phyloP scores from a whole-genome alignment of 2,888 invertebrate genomes.

The Rhingia campestris region DNA sequence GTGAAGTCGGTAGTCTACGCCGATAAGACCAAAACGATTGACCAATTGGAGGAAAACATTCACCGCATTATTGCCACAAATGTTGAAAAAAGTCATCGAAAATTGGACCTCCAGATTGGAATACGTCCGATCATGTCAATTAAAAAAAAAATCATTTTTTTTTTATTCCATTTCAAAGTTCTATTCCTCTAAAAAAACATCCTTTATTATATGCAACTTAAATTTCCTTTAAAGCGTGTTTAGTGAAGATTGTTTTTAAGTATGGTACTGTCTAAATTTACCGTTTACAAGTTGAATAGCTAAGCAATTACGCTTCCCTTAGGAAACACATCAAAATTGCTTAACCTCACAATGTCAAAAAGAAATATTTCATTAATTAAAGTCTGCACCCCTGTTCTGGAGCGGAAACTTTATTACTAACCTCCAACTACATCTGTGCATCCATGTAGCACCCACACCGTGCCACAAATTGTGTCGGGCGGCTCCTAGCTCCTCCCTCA shows the following conservation, averaged over 20 bases:
- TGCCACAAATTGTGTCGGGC: slow-evolving; percentile 21
- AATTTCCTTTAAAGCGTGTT: too few relatives aligned
- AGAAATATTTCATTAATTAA: slow-evolving; percentile 52
- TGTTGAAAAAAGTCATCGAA: too few relatives aligned
- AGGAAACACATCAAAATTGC: slow-evolving; percentile 39
- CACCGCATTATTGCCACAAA: too few relatives aligned
- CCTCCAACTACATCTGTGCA: slow-evolving; percentile 4
- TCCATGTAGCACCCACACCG: not conserved
- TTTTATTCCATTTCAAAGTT: too few relatives aligned
- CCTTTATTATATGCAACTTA: not conserved
- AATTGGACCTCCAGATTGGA: too few relatives aligned
- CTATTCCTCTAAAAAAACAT: too few relatives aligned
- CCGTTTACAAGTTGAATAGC: slow-evolving; percentile 4
- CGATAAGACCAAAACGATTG: too few relatives aligned
- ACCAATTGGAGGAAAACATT: too few relatives aligned
- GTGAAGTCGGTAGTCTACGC: too few relatives aligned
- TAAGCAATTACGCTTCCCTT: slow-evolving; percentile 17
- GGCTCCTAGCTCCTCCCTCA: not conserved
- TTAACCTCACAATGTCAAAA: slow-evolving; percentile 24
- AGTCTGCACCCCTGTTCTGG: not conserved
- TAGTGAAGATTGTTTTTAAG: not conserved
- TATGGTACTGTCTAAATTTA: slow-evolving; percentile 16
- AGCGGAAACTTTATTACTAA: slow-evolving; percentile 19
- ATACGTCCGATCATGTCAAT: too few relatives aligned
- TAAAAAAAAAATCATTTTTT: too few relatives aligned